Evolutionary conservation across 2,113 vertebrate genomes (phyloP).

Genomic region (Lycaon pictus): DNA sequence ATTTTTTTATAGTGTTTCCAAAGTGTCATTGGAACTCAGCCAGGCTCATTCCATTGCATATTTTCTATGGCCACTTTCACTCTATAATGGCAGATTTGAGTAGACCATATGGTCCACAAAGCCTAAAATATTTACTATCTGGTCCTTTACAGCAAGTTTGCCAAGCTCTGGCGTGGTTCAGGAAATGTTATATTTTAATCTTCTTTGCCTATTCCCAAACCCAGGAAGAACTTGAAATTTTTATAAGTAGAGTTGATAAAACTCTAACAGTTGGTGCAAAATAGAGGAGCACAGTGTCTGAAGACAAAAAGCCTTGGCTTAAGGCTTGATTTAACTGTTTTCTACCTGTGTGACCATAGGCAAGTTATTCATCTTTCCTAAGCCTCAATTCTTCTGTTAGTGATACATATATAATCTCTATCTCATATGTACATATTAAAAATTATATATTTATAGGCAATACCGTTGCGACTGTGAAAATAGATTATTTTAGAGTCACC

Average conservation of each 20-base stretch:
- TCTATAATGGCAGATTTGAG: conserved; percentile 21
- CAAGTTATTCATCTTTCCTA: not conserved
- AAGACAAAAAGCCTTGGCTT: not conserved
- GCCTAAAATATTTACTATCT: conserved; percentile 66
- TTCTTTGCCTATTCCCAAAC: conserved; percentile 30
- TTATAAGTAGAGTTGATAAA: conserved; percentile 17
- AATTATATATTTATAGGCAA: conserved; percentile 17
- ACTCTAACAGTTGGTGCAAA: not conserved
- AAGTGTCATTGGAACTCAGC: conserved; percentile 17
- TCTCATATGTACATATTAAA: not conserved
- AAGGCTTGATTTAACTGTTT: not conserved
- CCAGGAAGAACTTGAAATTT: not conserved
- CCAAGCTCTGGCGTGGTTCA: conserved; percentile 22
- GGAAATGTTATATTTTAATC: conserved; percentile 61
- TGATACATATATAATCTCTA: not conserved
- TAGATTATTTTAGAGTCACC: conserved; percentile 9
- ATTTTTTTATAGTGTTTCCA: conserved; percentile 46
- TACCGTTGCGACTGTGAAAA: not conserved
- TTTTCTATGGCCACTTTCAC: conserved; percentile 44
- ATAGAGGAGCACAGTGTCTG: not conserved
- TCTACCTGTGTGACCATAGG: not conserved
- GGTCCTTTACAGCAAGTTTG: conserved; percentile 27
- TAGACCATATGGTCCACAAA: conserved; percentile 38
- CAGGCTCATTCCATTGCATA: conserved; percentile 5
- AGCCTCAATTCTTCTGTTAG: not conserved